Evolutionary conservation across 2,797 vertebrate species (phyloP), one percentile per base, ranked within the genome.

Genomic region (Molossus alvarezi): DNA sequence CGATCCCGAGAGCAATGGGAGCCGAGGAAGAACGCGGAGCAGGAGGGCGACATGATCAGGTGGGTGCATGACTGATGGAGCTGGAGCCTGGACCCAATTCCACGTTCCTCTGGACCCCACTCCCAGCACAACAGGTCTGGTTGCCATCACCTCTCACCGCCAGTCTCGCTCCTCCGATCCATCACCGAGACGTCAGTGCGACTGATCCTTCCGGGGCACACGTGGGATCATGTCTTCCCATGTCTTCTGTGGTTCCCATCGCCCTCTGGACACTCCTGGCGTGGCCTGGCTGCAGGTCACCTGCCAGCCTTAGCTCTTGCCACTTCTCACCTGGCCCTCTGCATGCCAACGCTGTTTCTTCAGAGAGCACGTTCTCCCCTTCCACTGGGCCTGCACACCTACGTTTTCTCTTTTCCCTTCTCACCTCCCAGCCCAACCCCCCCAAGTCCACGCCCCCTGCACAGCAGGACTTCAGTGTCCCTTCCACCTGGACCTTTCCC

Each of bases 361-460:
- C 5, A 48, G n/a, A 17, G 4, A 53, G 12, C 27, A 6, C 23
- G 3, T 80, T 62, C 71, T 48, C 17, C 27, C 41, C 48, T 37
- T 21, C 11, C n/a, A 29, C 12, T 12, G 73, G 45, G 45, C 20
- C 55, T 14, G 15, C n/a, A 77, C 53, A 57, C 8, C 14, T 48
- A 4, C 3, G n/a, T 21, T 73, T 73, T 27, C 33, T 86, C 37
- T 23, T 12, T 21, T 75, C 13, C 8, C 21, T 29, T 48, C 37
- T 37, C 20, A 10, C 20, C 4, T n/a, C 29, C 53, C 18, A 11
- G 1, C 2, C 8, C 1, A 25, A 7, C 2, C 48, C 55, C 60
- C 27, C 27, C 17, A 21, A 7, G 37, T 85, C 87, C 21, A 64
- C 20, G 33, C 21, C 53, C 86, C 57, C 21, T 72, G 18, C 29